Percentiles rank a stretch among this genome's conserved stretches.
phyloP scores from a whole-genome alignment of 2,888 invertebrate genomes.

The Cerceris ruficornis region DNA sequence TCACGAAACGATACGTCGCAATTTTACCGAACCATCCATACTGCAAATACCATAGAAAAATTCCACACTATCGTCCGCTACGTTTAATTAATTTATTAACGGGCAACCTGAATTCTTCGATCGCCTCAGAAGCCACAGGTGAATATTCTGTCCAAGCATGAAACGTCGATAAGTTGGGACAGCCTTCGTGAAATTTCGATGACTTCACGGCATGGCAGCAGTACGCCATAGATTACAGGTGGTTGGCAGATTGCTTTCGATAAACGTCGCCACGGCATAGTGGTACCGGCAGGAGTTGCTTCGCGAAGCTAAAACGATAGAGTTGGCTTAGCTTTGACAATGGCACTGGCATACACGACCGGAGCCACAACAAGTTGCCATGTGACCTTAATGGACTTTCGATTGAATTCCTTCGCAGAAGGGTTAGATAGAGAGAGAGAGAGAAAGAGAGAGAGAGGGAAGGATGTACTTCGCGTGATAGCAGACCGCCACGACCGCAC shows the following conservation, averaged over 20 bases:
- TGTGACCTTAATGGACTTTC: conserved; percentile 73
- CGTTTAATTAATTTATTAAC: too few species aligned
- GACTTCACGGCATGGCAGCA: background rate
- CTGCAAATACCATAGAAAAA: too few species aligned
- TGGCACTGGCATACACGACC: conserved; percentile 52
- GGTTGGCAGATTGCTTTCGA: conserved; percentile 61
- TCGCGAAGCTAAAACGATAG: conserved; percentile 37
- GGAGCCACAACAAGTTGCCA: conserved; percentile 71
- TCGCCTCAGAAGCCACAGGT: too few species aligned
- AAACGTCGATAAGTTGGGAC: conserved; percentile 12
- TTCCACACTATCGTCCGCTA: too few species aligned
- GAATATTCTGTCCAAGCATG: background rate
- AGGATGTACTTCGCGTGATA: conserved; percentile 26
- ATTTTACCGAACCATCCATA: too few species aligned
- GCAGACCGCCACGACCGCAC: conserved; percentile 30
- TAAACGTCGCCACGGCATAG: conserved; percentile 32
- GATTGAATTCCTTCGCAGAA: conserved; percentile 66
- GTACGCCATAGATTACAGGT: conserved; percentile 58
- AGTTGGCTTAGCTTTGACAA: conserved; percentile 62
- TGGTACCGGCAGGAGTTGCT: conserved; percentile 44
- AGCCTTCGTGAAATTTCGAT: conserved; percentile 6
- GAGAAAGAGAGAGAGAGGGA: conserved; percentile 13
- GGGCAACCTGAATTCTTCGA: too few species aligned
- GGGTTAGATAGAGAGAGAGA: conserved; percentile 8
- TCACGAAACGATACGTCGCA: too few species aligned